Evolutionary conservation across 92 coral and sea anemone genomes (phyloP), one percentile per base, ranked within the genome.

Genomic region (Heliopora coerulea): DNA sequence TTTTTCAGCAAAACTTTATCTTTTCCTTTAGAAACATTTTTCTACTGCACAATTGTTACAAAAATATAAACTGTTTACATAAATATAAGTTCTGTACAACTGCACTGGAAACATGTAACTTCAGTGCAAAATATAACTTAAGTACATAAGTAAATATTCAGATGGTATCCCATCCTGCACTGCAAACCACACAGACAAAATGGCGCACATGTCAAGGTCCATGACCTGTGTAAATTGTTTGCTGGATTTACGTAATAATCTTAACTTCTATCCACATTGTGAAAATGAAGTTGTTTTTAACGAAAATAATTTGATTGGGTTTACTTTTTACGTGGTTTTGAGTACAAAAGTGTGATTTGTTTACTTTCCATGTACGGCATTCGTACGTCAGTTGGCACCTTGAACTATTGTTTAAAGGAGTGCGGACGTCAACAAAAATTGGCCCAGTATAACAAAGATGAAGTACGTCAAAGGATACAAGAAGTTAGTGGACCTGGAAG

Each of bases 71-170:
- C n/a, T n/a, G n/a, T n/a, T n/a, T n/a, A n/a, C n/a, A n/a, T n/a
- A n/a, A n/a, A n/a, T n/a, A n/a, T n/a, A n/a, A n/a, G n/a, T n/a
- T n/a, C n/a, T n/a, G n/a, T n/a, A n/a, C n/a, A n/a, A n/a, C n/a
- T n/a, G n/a, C 79, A 73, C 50, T 31, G 40, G 33, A 56, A 30
- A 73, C 19, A 54, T 35, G 8, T 50, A 25, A 21, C 25, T 58
- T 25, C 37, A 49, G 17, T 10, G 12, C 58, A 72, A 26, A 72
- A 35, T 20, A 50, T 50, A 25, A 10, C 25, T 58, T 58, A 15
- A 49, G 17, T 10, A 21, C 58, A 72, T 11, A 72, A 35, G 21
- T 72, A 25, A 30, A 50, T 40, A 30, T 60, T 7, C 25, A 74
- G 69, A 46, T 6, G 52, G 14, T 46, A 46, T 46, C 52, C 52